Evolutionary conservation across 2,797 vertebrate species (phyloP).

Genomic region (Syngnathus rostellatus): DNA sequence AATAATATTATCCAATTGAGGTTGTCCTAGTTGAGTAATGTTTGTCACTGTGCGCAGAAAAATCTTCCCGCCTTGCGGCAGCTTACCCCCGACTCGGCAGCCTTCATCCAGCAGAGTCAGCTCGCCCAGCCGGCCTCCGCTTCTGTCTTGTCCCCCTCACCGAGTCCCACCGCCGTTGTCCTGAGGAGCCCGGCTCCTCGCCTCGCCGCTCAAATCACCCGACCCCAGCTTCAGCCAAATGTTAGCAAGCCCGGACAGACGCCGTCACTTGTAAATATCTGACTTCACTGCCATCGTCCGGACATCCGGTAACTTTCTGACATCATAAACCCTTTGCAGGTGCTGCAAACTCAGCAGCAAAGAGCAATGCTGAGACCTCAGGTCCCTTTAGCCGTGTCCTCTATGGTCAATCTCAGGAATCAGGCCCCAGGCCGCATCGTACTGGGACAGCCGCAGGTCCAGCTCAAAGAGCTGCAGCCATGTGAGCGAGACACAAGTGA

Average conservation of each 20-base stretch:
- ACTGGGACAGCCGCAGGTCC: conserved; percentile 80
- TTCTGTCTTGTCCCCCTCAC: conserved; percentile 37
- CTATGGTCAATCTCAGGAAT: conserved; percentile 84
- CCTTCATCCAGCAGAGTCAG: conserved; percentile 98
- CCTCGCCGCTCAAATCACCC: conserved; percentile 68
- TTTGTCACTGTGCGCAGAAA: conserved; percentile 67
- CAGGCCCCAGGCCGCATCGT: conserved; percentile 83
- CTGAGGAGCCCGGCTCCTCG: conserved; percentile 67
- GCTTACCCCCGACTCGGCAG: conserved; percentile 88
- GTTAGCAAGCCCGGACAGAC: conserved; percentile 79
- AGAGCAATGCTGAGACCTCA: conserved; percentile 84
- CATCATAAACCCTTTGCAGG: conserved; percentile 49
- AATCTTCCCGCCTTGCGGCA: conserved; percentile 96
- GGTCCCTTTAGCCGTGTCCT: conserved; percentile 80
- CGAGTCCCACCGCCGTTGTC: conserved; percentile 67
- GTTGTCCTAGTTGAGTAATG: conserved; percentile 2
- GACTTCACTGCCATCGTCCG: background rate
- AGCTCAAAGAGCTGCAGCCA: conserved; percentile 85
- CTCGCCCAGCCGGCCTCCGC: conserved; percentile 61
- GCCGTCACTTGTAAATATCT: conserved; percentile 72
- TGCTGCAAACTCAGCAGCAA: conserved; percentile 80
- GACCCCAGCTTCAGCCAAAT: conserved; percentile 80
- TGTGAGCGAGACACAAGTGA: conserved; percentile 58
- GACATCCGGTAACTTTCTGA: background rate
- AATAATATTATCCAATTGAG: background rate